Evolutionary conservation across 2,888 invertebrate genomes (phyloP).

Genomic region (Drosophila rellima): DNA sequence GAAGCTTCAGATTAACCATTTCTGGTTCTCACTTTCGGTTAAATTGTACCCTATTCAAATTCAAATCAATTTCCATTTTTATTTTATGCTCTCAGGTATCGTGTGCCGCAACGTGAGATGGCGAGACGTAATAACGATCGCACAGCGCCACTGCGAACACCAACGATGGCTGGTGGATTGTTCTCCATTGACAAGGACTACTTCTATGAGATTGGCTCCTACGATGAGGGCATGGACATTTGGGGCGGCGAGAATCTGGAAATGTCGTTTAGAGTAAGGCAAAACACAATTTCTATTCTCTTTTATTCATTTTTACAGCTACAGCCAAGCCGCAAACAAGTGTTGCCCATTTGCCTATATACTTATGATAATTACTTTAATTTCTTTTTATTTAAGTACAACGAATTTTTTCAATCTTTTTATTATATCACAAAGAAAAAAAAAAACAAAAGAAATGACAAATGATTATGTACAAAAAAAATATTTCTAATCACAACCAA

Average conservation of each 20-base stretch:
- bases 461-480: constrained; percentile 23
- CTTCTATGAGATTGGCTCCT: constrained; percentile 98
- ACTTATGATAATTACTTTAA: constrained; percentile 21
- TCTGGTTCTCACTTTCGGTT: no score
- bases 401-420: constrained; percentile 19
- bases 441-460: constrained; percentile 11
- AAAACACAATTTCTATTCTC: constrained; percentile 31
- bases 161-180: constrained; percentile 99
- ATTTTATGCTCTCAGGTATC: constrained; percentile 89
- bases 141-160: constrained; percentile 96
- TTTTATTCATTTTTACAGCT: constrained; percentile 60
- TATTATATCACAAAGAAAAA: constrained; percentile 1
- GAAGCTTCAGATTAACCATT: no score
- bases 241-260: constrained; percentile 92
- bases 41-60: neutral
- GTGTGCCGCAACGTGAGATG: constrained; percentile 99
- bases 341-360: constrained; percentile 55
- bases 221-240: constrained; percentile 99
- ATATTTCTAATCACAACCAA: constrained; percentile 53
- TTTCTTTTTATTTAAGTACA: constrained; percentile 33
- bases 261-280: constrained; percentile 86
- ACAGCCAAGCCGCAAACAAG: constrained; percentile 75
- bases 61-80: neutral
- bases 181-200: constrained; percentile 98
- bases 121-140: constrained; percentile 96